A percentile compares a stretch with the other conserved stretches of the same genome.
phyloP scores from a whole-genome alignment of 2,797 vertebrate genomes.

The Manis javanica region DNA sequence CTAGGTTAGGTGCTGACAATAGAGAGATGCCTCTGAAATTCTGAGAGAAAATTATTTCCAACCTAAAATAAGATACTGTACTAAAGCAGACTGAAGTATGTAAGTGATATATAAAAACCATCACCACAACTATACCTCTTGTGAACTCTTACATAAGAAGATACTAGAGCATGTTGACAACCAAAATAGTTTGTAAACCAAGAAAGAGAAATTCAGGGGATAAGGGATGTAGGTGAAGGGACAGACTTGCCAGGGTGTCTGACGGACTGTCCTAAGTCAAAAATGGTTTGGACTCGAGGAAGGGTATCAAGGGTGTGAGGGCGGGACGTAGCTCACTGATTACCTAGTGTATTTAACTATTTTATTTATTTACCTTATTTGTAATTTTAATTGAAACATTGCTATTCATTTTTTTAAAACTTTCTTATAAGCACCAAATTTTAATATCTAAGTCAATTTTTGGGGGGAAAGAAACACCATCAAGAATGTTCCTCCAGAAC shows the following conservation, averaged over 20 bases:
- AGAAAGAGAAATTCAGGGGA: not conserved
- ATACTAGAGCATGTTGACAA: not conserved
- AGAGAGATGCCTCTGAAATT: not conserved
- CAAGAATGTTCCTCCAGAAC: no score
- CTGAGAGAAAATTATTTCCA: conserved; percentile 27
- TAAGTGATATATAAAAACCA: not conserved
- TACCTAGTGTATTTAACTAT: not conserved
- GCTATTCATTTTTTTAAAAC: no score
- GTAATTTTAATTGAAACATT: no score
- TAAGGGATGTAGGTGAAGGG: not conserved
- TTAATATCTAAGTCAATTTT: no score
- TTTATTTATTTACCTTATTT: not conserved
- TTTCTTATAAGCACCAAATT: no score
- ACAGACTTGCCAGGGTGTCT: not conserved
- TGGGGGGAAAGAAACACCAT: no score
- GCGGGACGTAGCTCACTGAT: not conserved
- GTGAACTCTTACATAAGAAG: not conserved
- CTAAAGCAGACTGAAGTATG: not conserved
- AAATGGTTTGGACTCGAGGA: not conserved
- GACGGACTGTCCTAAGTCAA: not conserved
- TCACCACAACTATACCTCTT: not conserved
- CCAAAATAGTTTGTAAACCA: not conserved
- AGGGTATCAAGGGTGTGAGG: no score
- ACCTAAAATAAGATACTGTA: not conserved
- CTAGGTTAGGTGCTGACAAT: not conserved